These are phyloP conservation scores for Adela reaumurella DNA, from an alignment of 2,888 invertebrate genomes.

Conservation along the genomic window DNA sequence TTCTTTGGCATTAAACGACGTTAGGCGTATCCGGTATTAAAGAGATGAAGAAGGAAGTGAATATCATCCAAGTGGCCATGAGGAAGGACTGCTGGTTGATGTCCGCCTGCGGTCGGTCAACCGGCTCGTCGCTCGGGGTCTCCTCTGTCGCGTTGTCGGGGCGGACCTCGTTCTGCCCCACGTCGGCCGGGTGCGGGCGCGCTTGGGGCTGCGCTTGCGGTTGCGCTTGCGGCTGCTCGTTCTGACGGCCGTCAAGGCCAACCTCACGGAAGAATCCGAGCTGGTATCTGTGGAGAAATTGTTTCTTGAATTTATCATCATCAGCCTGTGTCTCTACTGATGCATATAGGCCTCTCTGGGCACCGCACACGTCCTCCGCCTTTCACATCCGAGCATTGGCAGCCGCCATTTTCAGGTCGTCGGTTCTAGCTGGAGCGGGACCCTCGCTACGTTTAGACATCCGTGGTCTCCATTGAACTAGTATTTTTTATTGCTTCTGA, in stretches of 20 bases:
- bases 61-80: constrained; percentile 82
- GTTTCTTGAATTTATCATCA: no score
- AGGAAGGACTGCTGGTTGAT: constrained; percentile 48
- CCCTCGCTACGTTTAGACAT: no score
- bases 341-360: no score
- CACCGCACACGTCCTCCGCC: no score
- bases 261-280: constrained; percentile 71
- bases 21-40: constrained; percentile 86
- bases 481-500: no score
- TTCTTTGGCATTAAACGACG: constrained; percentile 31
- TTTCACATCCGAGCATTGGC: no score
- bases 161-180: constrained; percentile 15
- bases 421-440: no score
- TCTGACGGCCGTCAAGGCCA: constrained; percentile 23
- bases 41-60: constrained; percentile 91
- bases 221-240: constrained; percentile 8
- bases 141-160: constrained; percentile 12
- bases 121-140: constrained; percentile 8
- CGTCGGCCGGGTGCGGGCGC: constrained; percentile 19
- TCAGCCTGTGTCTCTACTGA: neutral
- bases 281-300: constrained; percentile 59
- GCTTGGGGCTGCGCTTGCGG: constrained; percentile 11
- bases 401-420: no score
- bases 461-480: no score
- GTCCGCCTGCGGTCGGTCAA: constrained; percentile 8